Conservation (phyloP, 1,140 invertebrate species). For the Drosophila insularis region DNA sequence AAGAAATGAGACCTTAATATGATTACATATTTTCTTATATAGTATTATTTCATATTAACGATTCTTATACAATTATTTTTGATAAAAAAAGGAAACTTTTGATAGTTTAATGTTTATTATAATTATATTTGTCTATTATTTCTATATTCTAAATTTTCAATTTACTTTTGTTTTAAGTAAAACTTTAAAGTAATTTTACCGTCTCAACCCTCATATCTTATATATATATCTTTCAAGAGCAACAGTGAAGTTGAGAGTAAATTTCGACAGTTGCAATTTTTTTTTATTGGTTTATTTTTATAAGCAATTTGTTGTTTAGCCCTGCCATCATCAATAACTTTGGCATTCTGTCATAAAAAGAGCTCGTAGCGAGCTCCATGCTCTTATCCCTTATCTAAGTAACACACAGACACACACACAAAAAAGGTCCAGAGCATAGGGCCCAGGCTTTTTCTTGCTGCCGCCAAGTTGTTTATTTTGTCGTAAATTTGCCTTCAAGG, state of each 20-base stretch:
- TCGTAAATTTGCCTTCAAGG: slow-evolving; percentile 76
- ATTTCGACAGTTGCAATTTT: background rate
- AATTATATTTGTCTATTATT: no score
- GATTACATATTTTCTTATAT: no score
- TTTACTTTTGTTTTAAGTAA: no score
- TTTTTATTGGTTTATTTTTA: slow-evolving; percentile 55
- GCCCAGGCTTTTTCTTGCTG: slow-evolving; percentile 18
- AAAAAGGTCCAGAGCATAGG: slow-evolving; percentile 18
- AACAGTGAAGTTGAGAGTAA: background rate
- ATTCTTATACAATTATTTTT: no score
- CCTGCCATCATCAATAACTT: slow-evolving; percentile 51
- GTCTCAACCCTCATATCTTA: no score
- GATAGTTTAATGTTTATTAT: no score
- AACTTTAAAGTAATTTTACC: no score
- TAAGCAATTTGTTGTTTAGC: slow-evolving; percentile 65
- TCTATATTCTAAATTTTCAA: no score
- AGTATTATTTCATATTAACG: no score
- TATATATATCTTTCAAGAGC: background rate
- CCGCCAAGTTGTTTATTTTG: slow-evolving; percentile 75
- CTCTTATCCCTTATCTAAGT: slow-evolving; percentile 63
- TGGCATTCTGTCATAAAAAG: slow-evolving; percentile 61
- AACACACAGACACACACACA: no score
- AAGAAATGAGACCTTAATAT: no score
- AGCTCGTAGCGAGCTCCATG: slow-evolving; percentile 12
- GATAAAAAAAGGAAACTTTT: no score